phyloP scores from a whole-genome alignment of 1,140 invertebrate genomes.

The Epicauta chinensis region DNA sequence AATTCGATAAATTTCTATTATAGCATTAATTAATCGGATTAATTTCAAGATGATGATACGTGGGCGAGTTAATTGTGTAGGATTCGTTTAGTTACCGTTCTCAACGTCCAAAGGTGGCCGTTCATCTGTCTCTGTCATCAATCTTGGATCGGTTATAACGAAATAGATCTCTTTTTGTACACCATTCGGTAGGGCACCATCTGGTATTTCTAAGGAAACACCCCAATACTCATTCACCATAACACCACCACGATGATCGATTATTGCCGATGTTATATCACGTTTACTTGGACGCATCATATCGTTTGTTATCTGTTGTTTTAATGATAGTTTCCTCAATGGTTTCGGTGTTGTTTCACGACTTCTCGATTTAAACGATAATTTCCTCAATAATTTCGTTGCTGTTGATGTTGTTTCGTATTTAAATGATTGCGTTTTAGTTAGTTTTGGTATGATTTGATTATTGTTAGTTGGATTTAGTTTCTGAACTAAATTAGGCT shows the following conservation, averaged over 20 bases:
- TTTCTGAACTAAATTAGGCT: conserved; percentile 42
- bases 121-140: conserved; percentile 54
- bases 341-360: conserved; percentile 25
- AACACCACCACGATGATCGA: conserved; percentile 72
- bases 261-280: conserved; percentile 58
- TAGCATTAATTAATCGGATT: neutral
- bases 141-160: conserved; percentile 73
- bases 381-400: conserved; percentile 38
- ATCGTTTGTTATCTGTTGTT: conserved; percentile 14
- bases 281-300: conserved; percentile 32
- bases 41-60: neutral
- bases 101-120: conserved; percentile 78
- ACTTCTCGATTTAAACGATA: conserved; percentile 33
- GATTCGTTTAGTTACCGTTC: conserved; percentile 64
- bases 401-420: conserved; percentile 28
- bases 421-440: conserved; percentile 43
- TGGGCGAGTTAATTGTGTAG: neutral
- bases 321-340: conserved; percentile 27
- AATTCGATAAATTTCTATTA: neutral
- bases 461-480: conserved; percentile 27
- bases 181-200: conserved; percentile 74
- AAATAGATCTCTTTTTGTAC: conserved; percentile 90
- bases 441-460: conserved; percentile 39
- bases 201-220: conserved; percentile 81
- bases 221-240: conserved; percentile 82